Evolutionary conservation across 2,113 vertebrate genomes (phyloP), one percentile per base, ranked within the genome.

Genomic region (Callorhinus ursinus): DNA sequence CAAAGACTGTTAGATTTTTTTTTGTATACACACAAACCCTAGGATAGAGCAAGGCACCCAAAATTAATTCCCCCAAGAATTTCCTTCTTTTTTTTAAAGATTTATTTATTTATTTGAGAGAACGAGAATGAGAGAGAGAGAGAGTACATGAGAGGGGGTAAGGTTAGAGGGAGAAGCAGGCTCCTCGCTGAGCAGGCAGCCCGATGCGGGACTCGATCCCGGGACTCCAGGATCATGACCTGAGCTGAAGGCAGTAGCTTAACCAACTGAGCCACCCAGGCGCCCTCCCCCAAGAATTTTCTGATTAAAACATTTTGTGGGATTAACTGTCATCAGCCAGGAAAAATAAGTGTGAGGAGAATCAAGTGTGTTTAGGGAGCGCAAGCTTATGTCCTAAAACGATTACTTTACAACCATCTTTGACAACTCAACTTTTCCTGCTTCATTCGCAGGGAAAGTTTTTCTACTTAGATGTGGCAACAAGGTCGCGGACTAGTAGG

Each of bases 381-480:
- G 33, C 46, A 28, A 76, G 59, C 1, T 28, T 21, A 83, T 15
- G 53, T 74, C 65, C 93, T 51, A 81, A 87, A 79, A 46, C 2
- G 14, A 53, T 59, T 33, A n/a, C 39, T 36, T 89, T 26, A 31
- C 39, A 87, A 18, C 7, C 53, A 9, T 90, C 57, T 71, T 55
- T 11, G 36, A 55, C 51, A 77, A 12, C 42, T 31, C 46, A 59
- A 84, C 69, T 92, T 77, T 51, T 63, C 51, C 85, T 18, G 55
- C 74, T 19, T 33, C 69, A 51, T 82, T 39, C 46, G 9, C 59
- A 26, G 3, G 72, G 14, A 46, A 98, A 97, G 93, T 95, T 97
- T 94, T 95, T n/a, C 81, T 26, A 69, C 59, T 93, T 55, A 83
- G 57, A 63, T 33, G 61, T 57, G 92, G 55, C 69, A 96, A 36